A percentile compares a stretch with the other conserved stretches of the same genome.
Evolutionary conservation across 2,113 vertebrate species (phyloP).

Genomic region (Thinocorus orbignyianus): DNA sequence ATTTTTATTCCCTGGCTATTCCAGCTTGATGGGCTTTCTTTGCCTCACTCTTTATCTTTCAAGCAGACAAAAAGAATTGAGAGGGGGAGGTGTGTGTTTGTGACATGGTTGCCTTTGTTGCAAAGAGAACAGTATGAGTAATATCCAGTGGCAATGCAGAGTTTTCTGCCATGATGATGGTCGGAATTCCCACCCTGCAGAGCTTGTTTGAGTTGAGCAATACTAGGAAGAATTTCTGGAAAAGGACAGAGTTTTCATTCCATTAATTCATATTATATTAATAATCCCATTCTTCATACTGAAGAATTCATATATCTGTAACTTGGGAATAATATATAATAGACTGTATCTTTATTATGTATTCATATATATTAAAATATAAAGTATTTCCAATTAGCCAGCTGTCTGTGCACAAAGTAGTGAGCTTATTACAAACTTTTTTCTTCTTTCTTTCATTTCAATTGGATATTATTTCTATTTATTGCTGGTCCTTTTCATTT

Average conservation of each 20-base stretch:
- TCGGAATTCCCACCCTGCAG: neutral
- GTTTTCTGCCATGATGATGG: neutral
- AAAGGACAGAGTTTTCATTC: neutral
- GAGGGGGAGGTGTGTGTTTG: accelerated
- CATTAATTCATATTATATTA: neutral
- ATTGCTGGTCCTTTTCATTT: neutral
- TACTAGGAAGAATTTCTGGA: neutral
- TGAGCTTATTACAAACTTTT: neutral
- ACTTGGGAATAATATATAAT: neutral
- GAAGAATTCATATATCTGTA: neutral
- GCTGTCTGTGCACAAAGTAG: neutral
- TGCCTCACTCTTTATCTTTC: neutral
- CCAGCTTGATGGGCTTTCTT: neutral
- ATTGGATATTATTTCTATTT: neutral
- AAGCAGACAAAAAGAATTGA: neutral
- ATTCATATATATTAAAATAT: no score
- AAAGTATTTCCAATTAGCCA: neutral
- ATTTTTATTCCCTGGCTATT: neutral
- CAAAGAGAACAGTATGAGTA: neutral
- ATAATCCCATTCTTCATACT: neutral
- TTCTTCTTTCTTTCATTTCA: neutral
- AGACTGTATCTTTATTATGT: neutral
- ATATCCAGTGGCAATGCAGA: neutral
- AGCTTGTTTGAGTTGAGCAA: neutral
- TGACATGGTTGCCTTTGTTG: neutral